Conservation (phyloP, 2,797 vertebrate species). For the Sandelia bainsii region DNA sequence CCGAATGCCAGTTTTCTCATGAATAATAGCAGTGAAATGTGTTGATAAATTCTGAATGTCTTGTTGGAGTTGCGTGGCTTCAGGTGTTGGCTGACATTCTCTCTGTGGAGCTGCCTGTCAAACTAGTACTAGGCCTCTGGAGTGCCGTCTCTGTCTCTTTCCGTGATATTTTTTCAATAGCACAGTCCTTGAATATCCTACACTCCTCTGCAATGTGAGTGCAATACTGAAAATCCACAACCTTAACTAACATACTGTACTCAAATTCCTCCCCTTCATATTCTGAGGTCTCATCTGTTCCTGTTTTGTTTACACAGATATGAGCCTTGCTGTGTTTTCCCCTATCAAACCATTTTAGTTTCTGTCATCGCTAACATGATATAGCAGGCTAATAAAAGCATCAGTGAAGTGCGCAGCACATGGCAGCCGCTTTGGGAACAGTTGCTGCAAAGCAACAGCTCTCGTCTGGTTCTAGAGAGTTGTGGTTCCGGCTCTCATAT, state of each 20-base stretch:
- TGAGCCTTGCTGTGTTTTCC: constrained; percentile 58
- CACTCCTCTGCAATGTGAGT: constrained; percentile 38
- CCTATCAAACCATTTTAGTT: constrained; percentile 73
- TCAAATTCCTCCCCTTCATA: constrained; percentile 29
- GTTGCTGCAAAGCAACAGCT: constrained; percentile 38
- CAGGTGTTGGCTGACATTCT: constrained; percentile 82
- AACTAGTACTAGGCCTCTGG: constrained; percentile 56
- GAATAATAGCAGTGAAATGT: constrained; percentile 77
- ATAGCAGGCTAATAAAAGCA: constrained; percentile 70
- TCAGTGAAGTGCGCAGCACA: constrained; percentile 46
- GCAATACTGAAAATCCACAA: constrained; percentile 51
- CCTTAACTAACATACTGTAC: constrained; percentile 33
- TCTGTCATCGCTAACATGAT: constrained; percentile 59
- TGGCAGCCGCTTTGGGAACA: constrained; percentile 59
- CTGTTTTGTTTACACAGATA: constrained; percentile 68
- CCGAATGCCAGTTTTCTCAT: constrained; percentile 64
- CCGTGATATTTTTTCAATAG: constrained; percentile 59
- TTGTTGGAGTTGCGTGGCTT: constrained; percentile 76
- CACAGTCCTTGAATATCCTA: constrained; percentile 48
- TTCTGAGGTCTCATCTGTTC: constrained; percentile 56
- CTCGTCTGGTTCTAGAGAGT: constrained; percentile 54
- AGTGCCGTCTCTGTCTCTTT: constrained; percentile 55
- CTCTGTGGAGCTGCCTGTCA: constrained; percentile 77
- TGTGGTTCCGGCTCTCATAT: constrained; percentile 59
- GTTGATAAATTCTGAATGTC: constrained; percentile 76